These are phyloP conservation scores for Gymnocypris eckloni DNA, from an alignment of 2,797 vertebrate genomes.

Conservation along the genomic window DNA sequence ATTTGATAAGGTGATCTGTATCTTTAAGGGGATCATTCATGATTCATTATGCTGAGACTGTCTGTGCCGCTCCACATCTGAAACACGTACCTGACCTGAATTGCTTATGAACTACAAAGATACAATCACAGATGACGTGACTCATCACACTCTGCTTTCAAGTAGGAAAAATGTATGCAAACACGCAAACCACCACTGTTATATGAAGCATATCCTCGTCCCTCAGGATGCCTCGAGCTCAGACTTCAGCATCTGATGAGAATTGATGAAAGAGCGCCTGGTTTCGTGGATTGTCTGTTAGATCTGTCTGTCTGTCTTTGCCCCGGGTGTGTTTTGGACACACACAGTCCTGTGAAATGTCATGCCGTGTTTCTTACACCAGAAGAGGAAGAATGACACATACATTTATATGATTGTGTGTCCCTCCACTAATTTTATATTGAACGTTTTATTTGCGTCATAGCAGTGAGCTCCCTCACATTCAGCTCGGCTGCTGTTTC, in stretches of 20 bases:
- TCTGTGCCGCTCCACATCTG: background rate
- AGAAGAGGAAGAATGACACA: conserved; percentile 13
- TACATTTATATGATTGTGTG: background rate
- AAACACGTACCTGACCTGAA: conserved; percentile 23
- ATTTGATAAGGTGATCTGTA: background rate
- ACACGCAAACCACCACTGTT: background rate
- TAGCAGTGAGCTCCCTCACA: conserved; percentile 31
- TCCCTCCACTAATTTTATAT: conserved; percentile 18
- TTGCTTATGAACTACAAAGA: background rate
- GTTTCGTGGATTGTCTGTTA: background rate
- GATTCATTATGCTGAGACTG: background rate
- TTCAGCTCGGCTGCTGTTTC: conserved; percentile 28
- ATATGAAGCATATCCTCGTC: background rate
- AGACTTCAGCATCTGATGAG: conserved; percentile 11
- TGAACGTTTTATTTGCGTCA: conserved; percentile 34
- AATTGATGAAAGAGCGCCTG: background rate
- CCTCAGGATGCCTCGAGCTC: background rate
- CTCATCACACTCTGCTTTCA: background rate
- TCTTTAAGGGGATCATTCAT: background rate
- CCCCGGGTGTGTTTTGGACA: background rate
- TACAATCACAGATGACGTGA: background rate
- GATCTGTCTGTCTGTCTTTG: background rate
- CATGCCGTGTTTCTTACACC: background rate
- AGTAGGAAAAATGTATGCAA: background rate
- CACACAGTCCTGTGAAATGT: background rate